These are phyloP conservation scores for Hyposoter dolosus DNA, from an alignment of 2,888 invertebrate species.

Conservation along the genomic window DNA sequence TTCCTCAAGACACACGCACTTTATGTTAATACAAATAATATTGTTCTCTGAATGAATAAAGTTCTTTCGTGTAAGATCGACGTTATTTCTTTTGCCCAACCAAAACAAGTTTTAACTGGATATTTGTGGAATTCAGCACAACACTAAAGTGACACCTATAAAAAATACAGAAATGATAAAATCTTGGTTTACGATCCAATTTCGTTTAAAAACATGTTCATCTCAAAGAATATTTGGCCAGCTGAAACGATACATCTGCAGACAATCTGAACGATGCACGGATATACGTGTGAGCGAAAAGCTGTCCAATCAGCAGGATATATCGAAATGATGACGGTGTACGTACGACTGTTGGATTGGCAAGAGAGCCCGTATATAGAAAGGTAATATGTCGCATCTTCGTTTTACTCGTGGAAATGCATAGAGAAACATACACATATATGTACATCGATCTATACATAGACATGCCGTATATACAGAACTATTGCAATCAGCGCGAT, in stretches of 20 bases:
- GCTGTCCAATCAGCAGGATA: slow-evolving; percentile 63
- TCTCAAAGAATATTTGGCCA: slow-evolving; percentile 44
- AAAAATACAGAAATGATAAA: not conserved
- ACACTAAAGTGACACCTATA: not conserved
- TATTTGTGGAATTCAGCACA: not conserved
- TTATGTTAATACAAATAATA: no score
- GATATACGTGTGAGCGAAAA: slow-evolving; percentile 44
- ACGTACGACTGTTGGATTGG: slow-evolving; percentile 41
- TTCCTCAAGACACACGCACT: no score
- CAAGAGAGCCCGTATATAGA: slow-evolving; percentile 43
- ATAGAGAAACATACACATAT: not conserved
- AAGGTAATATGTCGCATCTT: slow-evolving; percentile 39
- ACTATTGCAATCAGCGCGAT: slow-evolving; percentile 80
- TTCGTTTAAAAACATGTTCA: not conserved
- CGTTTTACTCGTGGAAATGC: slow-evolving; percentile 35
- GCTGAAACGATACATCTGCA: slow-evolving; percentile 31
- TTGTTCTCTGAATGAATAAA: no score
- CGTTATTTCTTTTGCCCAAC: no score
- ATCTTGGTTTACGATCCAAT: not conserved
- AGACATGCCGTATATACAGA: slow-evolving; percentile 30
- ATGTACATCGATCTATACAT: not conserved
- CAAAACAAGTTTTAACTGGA: no score
- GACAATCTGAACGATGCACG: slow-evolving; percentile 61
- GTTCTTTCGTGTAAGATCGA: no score
- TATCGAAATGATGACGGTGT: slow-evolving; percentile 64